phyloP scores from a whole-genome alignment of 2,113 vertebrate species.

The Psittacara wagleri region DNA sequence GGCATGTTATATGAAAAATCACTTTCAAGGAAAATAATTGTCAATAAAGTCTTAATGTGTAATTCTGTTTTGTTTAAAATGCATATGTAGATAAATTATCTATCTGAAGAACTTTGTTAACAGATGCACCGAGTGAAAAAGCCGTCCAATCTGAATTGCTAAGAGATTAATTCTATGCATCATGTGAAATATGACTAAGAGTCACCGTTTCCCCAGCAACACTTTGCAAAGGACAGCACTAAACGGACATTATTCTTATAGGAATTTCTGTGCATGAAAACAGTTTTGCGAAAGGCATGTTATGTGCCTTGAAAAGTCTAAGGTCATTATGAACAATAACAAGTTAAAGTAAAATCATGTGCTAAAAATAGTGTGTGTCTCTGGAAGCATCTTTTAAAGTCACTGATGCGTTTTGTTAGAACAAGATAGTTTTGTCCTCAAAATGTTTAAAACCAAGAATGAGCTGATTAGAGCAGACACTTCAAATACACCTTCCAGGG shows the following conservation, averaged over 20 bases:
- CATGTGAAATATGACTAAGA: conserved; percentile 58
- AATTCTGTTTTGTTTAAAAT: conserved; percentile 9
- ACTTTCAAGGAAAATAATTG: not conserved
- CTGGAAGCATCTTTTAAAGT: not conserved
- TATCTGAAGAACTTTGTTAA: not conserved
- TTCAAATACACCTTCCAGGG: not conserved
- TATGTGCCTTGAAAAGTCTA: not conserved
- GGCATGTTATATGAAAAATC: not conserved
- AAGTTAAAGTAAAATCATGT: not conserved
- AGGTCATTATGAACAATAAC: not conserved
- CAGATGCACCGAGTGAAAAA: conserved; percentile 1
- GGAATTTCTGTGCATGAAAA: not conserved
- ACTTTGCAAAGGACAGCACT: conserved; percentile 5
- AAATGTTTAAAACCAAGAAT: not conserved
- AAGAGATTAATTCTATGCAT: conserved; percentile 34
- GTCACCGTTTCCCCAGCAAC: conserved; percentile 50
- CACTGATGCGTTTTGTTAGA: not conserved
- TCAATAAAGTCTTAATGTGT: not conserved
- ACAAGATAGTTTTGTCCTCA: not conserved
- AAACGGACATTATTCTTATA: not conserved
- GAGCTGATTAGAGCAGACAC: not conserved
- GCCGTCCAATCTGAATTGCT: not conserved
- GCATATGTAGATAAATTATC: not conserved
- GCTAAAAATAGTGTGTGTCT: not conserved
- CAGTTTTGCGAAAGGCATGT: not conserved